Evolutionary conservation across 1,140 invertebrate genomes (phyloP), one percentile per base, ranked within the genome.

Genomic region (Hyles euphorbiae): DNA sequence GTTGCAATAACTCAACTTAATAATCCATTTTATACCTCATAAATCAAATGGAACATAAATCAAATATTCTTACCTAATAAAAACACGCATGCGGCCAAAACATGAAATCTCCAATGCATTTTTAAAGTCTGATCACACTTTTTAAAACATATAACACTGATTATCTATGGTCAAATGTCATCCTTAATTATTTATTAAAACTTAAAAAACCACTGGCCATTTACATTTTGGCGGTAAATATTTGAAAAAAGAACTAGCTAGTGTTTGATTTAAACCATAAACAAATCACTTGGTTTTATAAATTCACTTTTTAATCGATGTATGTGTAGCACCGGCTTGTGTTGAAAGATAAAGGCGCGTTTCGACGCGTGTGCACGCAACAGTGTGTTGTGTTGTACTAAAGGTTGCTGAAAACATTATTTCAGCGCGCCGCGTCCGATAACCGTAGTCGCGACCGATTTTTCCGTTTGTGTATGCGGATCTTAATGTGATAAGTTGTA

Each of bases 71-170:
- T 65, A 69, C 67, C 67, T 8, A 65, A 46, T 43, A 69, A 7
- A 34, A 65, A 62, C 12, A 65, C 44, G 49, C 52, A 69, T 34
- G 61, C 60, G 34, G 60, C 63, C 32, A 62, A 56, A 49, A 69
- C 44, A 36, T 54, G 48, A 58, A 58, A 44, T 44, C 58, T 65
- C 67, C 67, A 65, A 58, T 51, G 60, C 48, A 53, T 53, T 54
- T n/a, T 54, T 54, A 48, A 1, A 48, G 46, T 48, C 10, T 11
- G 12, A n/a, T 48, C n/a, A 10, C n/a, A 48, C 46, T 10, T 2
- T 22, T 48, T 48, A 48, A 8, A 48, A 8, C 5, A 48, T 11
- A 48, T 8, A n/a, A 11, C 7, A n/a, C 7, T 40, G n/a, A 48
- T 11, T 48, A 48, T 48, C 46, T 48, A 48, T 48, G 46, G 46